Percentiles rank a stretch among this genome's conserved stretches.
Evolutionary conservation across 2,113 vertebrate genomes (phyloP).

Genomic region (Saccopteryx bilineata): DNA sequence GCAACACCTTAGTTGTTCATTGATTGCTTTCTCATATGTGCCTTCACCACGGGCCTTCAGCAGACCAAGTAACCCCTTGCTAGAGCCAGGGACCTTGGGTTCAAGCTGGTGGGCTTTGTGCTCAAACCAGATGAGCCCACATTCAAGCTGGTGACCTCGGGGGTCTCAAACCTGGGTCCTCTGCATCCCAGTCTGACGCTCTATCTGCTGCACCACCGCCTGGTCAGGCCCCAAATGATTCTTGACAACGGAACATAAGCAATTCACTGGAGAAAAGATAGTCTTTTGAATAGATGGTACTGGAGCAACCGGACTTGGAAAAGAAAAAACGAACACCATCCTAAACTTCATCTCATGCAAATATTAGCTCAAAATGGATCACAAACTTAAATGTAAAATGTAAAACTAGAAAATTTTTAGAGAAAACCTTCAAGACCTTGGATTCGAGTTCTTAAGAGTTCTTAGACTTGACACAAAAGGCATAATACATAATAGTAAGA

Average conservation of each 20-base stretch:
- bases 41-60: no score
- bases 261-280: neutral
- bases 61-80: no score
- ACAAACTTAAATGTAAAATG: neutral
- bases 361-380: slow-evolving; percentile 46
- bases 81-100: no score
- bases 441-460: neutral
- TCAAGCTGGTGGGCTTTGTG: no score
- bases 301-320: neutral
- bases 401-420: slow-evolving; percentile 26
- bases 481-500: neutral
- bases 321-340: neutral
- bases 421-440: neutral
- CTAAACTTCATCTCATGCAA: neutral
- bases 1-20: no score
- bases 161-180: no score
- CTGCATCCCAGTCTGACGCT: no score
- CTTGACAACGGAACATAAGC: neutral
- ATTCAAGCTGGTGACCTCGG: no score
- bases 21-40: no score
- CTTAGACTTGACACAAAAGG: slow-evolving; percentile 11
- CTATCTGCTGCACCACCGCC: no score
- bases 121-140: no score
- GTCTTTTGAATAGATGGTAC: neutral
- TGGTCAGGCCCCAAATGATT: neutral